Evolutionary conservation across 2,888 invertebrate species (phyloP), one percentile per base, ranked within the genome.

Genomic region (Myopa testacea): DNA sequence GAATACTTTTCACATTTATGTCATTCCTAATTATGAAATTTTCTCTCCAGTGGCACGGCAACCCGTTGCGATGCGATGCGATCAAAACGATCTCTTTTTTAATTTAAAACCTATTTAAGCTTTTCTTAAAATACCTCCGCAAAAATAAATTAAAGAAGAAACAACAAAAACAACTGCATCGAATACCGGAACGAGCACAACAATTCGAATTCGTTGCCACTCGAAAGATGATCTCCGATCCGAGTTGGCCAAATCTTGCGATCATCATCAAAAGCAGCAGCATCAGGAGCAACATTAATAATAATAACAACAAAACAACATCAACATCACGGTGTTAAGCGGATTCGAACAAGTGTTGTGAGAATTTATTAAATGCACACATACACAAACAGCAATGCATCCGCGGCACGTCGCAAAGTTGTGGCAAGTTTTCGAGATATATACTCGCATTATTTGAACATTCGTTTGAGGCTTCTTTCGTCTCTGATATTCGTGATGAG

Each of bases 21-120:
- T 75, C 75, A 75, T 45, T 58, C 60, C 67, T 75, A 75, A 75
- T 75, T 75, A 75, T 68, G 55, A 75, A 75, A 40, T 75, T 75
- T 68, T 75, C 45, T 50, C 65, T 60, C 38, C 55, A 71, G 55
- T 71, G 37, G 26, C 71, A 14, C 16, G 38, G 14, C 50, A 63
- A 62, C 45, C 62, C 26, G 73, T 55, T 52, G 71, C 34, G 55
- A 60, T 55, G 52, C 69, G 52, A 50, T 50, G 73, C 62, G 73
- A 73, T 73, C 52, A 26, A 69, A 63, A 52, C 7, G 52, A 69
- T 69, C 52, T 69, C 34, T 34, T 52, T 52, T 69, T 69, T 40
- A 40, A 34, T 34, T 69, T 52, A 50, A 69, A 50, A 52, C 19
- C 52, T 50, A 63, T 63, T 63, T 63, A 19, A 26, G 50, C n/a